Conservation (phyloP, 2,113 vertebrate species). For the Tichodroma muraria region DNA sequence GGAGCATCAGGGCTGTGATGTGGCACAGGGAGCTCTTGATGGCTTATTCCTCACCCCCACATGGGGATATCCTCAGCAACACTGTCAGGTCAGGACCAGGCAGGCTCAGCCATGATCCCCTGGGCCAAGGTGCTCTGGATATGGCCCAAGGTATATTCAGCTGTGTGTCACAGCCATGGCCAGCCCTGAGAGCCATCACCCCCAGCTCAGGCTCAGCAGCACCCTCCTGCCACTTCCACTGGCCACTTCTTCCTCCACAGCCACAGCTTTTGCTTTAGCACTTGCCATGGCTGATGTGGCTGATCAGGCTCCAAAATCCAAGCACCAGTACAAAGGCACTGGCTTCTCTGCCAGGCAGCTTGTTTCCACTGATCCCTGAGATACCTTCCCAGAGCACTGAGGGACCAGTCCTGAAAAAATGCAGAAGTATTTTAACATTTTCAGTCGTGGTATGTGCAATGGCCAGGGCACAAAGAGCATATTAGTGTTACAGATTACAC, state of each 20-base stretch:
- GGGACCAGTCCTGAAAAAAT: not conserved
- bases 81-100: not conserved
- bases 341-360: not conserved
- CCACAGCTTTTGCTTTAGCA: not conserved
- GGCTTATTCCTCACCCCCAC: not conserved
- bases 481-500: not conserved
- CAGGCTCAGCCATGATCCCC: not conserved
- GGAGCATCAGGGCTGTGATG: not conserved
- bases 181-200: not conserved
- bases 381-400: not conserved
- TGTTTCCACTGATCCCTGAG: not conserved
- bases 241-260: not conserved
- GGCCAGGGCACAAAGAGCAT: not conserved
- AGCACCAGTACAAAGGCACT: not conserved
- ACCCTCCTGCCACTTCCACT: not conserved
- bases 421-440: not conserved
- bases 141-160: not conserved
- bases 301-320: not conserved
- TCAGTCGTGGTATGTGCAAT: not conserved
- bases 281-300: not conserved
- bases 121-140: not conserved
- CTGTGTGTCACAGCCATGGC: not conserved
- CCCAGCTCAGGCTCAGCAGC: not conserved
- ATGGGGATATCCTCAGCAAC: not conserved
- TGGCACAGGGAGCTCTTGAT: not conserved